Evolutionary conservation across 2,797 vertebrate species (phyloP).

Genomic region (Setipinna tenuifilis): DNA sequence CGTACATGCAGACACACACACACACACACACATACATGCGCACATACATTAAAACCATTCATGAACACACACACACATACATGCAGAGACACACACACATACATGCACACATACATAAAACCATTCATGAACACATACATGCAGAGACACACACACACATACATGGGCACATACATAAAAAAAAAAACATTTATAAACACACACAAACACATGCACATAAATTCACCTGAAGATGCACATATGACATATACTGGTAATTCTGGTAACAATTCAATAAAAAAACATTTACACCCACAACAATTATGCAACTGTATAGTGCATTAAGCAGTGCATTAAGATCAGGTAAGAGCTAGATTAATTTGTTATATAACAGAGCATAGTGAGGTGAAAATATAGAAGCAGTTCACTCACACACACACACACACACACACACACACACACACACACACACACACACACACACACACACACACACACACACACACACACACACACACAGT

Average conservation of each 20-base stretch:
- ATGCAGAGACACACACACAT: no score
- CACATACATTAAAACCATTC: no score
- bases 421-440: neutral
- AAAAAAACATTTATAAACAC: neutral
- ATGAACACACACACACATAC: no score
- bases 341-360: neutral
- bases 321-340: neutral
- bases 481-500: neutral
- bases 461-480: no score
- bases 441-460: neutral
- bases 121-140: neutral
- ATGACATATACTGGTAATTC: neutral
- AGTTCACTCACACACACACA: no score
- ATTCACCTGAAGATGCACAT: neutral
- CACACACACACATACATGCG: no score
- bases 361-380: no score
- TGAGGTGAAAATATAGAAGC: no score
- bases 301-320: neutral
- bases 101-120: no score
- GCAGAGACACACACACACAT: neutral
- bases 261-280: neutral
- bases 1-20: no score
- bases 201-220: neutral
- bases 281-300: neutral
- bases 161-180: neutral